phyloP scores from a whole-genome alignment of 1,140 invertebrate genomes.

The Neuroterus valhalla region DNA sequence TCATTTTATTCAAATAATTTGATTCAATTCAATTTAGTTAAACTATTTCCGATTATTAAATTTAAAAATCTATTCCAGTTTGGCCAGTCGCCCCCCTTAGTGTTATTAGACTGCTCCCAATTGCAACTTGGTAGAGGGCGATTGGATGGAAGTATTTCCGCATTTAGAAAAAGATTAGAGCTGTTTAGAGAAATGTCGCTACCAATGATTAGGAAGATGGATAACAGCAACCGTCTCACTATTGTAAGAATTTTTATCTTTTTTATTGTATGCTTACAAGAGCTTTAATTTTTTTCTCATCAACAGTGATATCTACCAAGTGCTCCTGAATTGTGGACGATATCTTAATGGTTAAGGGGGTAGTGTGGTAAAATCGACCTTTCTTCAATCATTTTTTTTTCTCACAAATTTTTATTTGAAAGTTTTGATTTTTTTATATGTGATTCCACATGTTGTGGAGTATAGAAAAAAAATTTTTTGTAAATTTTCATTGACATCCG shows the following conservation, averaged over 20 bases:
- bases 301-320: too few relatives aligned
- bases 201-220: conserved; percentile 89
- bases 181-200: conserved; percentile 90
- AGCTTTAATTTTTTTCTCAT: too few relatives aligned
- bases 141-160: conserved; percentile 88
- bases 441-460: too few relatives aligned
- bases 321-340: too few relatives aligned
- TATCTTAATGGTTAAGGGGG: too few relatives aligned
- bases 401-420: too few relatives aligned
- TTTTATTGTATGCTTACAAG: conserved; percentile 14
- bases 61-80: conserved; percentile 76
- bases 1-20: too few relatives aligned
- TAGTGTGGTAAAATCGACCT: background rate
- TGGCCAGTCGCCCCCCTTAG: conserved; percentile 82
- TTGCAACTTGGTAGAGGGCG: conserved; percentile 86
- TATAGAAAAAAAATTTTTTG: too few relatives aligned
- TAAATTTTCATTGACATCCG: too few relatives aligned
- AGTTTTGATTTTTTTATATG: too few relatives aligned
- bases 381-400: too few relatives aligned
- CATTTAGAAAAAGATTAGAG: conserved; percentile 87
- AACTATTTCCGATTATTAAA: conserved; percentile 8
- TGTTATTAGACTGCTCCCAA: conserved; percentile 90
- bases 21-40: background rate
- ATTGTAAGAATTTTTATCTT: conserved; percentile 69
- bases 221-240: conserved; percentile 84